phyloP scores from a whole-genome alignment of 1,140 invertebrate genomes.

The Limonius californicus region DNA sequence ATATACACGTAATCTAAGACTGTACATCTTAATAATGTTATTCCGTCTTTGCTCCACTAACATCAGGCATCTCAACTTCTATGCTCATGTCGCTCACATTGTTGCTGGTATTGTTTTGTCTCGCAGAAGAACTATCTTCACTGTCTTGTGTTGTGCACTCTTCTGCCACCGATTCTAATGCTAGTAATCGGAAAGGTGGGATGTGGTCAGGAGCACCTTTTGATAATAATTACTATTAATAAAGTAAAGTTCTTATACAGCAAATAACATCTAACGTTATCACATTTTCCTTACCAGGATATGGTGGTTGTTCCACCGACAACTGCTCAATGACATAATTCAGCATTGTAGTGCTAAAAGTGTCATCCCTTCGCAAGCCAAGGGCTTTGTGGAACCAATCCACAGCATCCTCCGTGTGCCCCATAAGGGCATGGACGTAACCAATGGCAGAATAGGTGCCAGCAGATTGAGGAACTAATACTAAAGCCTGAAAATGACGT shows the following conservation, averaged over 20 bases:
- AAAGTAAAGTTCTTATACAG: neutral
- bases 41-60: neutral
- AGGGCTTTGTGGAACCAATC: slow-evolving; percentile 91
- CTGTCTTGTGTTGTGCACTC: slow-evolving; percentile 18
- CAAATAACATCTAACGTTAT: no score
- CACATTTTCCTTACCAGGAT: slow-evolving; percentile 49
- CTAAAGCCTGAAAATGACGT: no score
- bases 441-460: slow-evolving; percentile 84
- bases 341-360: slow-evolving; percentile 88
- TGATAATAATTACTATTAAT: neutral
- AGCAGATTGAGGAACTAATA: slow-evolving; percentile 75
- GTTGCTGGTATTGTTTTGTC: neutral
- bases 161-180: slow-evolving; percentile 8
- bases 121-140: slow-evolving; percentile 35
- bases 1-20: no score
- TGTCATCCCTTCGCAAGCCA: slow-evolving; percentile 80
- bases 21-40: no score
- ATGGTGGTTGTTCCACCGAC: slow-evolving; percentile 56
- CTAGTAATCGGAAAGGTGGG: slow-evolving; percentile 46
- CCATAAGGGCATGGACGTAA: slow-evolving; percentile 78
- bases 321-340: slow-evolving; percentile 76
- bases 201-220: slow-evolving; percentile 49
- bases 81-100: slow-evolving; percentile 42
- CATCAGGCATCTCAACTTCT: slow-evolving; percentile 52
- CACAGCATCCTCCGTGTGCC: slow-evolving; percentile 72